These are phyloP conservation scores for Anguilla megastoma DNA, from an alignment of 2,797 vertebrate species.

Conservation along the genomic window DNA sequence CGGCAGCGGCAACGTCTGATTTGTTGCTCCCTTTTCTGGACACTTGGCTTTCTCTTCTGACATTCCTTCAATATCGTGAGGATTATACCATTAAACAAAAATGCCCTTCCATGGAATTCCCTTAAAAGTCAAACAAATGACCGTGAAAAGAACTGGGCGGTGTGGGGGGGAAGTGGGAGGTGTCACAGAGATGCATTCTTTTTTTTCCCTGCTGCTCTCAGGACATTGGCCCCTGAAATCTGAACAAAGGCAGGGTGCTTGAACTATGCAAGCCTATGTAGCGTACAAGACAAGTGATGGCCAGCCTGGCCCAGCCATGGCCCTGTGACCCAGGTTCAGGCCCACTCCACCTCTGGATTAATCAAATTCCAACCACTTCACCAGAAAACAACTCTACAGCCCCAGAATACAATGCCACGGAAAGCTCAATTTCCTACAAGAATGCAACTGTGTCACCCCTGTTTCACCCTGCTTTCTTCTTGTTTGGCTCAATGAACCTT, in stretches of 20 bases:
- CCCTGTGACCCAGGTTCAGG: not conserved
- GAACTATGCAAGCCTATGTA: not conserved
- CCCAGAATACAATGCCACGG: not conserved
- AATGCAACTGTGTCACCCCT: not conserved
- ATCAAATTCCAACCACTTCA: not conserved
- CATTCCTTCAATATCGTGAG: not conserved
- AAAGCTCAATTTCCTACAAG: not conserved
- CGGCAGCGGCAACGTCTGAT: not conserved
- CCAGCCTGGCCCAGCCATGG: not conserved
- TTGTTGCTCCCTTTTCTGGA: not conserved
- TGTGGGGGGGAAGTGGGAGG: not conserved
- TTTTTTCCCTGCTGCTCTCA: not conserved
- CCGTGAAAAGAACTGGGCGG: not conserved
- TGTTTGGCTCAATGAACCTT: not conserved
- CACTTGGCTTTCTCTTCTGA: not conserved
- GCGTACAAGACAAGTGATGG: not conserved
- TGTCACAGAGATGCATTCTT: not conserved
- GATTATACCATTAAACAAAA: not conserved
- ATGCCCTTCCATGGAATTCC: not conserved
- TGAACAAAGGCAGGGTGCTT: not conserved
- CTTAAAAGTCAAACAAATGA: constrained; percentile 2
- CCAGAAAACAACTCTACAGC: not conserved
- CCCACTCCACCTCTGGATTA: not conserved
- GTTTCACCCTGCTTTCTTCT: not conserved
- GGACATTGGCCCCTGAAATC: not conserved